Evolutionary conservation across 2,797 vertebrate genomes (phyloP).

Genomic region (Pantherophis vulpinus): DNA sequence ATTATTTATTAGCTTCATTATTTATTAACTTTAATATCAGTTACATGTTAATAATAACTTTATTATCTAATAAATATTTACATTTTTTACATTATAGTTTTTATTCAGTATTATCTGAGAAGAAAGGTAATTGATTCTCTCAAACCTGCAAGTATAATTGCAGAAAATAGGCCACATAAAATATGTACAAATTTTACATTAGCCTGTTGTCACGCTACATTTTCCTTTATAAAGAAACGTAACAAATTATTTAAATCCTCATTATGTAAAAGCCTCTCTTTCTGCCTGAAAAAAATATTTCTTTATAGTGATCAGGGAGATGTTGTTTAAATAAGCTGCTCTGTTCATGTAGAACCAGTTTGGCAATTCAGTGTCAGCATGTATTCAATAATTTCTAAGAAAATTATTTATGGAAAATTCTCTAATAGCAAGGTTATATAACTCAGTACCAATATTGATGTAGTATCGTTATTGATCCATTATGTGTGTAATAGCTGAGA

Average conservation of each 20-base stretch:
- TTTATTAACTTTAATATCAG: not conserved
- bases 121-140: not conserved
- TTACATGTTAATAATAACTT: not conserved
- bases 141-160: not conserved
- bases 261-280: not conserved
- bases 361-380: not conserved
- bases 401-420: not conserved
- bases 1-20: not conserved
- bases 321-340: not conserved
- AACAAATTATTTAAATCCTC: conserved; percentile 1
- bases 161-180: not conserved
- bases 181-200: not conserved
- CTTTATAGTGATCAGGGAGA: not conserved
- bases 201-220: not conserved
- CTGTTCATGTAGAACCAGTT: not conserved
- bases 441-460: not conserved
- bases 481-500: not conserved
- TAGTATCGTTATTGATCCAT: not conserved
- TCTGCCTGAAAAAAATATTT: not conserved
- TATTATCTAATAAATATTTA: not conserved
- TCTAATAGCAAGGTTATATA: not conserved
- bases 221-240: not conserved
- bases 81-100: not conserved
- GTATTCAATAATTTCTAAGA: not conserved
- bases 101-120: not conserved